Evolutionary conservation across 2,888 invertebrate species (phyloP), one percentile per base, ranked within the genome.

Genomic region (Aphidius colemani): DNA sequence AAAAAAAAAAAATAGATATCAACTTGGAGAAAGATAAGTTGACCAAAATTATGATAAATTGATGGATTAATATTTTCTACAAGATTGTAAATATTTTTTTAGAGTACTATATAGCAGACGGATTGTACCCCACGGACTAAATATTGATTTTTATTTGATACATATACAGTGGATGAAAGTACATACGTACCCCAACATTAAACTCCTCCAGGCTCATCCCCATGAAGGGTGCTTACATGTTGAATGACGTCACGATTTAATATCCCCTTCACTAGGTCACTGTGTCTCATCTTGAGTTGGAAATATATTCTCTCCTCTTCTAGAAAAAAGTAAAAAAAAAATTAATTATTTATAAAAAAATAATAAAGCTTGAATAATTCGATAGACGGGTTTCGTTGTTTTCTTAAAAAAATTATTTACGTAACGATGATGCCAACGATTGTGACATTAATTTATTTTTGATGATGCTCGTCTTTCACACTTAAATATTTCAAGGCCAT

Each of bases 251-350:
- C 78, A 80, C 53, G 49, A 43, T 53, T 63, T 56, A 71, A 69
- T 69, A 72, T 74, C 67, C 72, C 77, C 70, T 76, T 77, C 67
- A 76, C 70, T 81, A 68, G 81, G 81, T 81, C 78, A 81, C 73
- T 79, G 72, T 77, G 77, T 61, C 75, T 70, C 11, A 30, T 46
- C 57, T 57, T 57, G 57, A 45, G 57, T 39, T 39, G 39, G 39
- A 46, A 57, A 57, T 46, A 46, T 46, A 46, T 46, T 45, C 57
- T 45, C 39, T 46, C 5, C 30, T 30, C 5, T 30, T 30, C 30
- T 30, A 30, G 13, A 18, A 18, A 18, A 18, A 18, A 13, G 13
- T 1, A 13, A 18, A 18, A 18, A 18, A 18, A 18, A 1, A 18
- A 18, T 2, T 2, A 18, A 18, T 18, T 18, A 18, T 18, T n/a